phyloP scores from a whole-genome alignment of 1,140 invertebrate genomes.

The Drosophila tropicalis region DNA sequence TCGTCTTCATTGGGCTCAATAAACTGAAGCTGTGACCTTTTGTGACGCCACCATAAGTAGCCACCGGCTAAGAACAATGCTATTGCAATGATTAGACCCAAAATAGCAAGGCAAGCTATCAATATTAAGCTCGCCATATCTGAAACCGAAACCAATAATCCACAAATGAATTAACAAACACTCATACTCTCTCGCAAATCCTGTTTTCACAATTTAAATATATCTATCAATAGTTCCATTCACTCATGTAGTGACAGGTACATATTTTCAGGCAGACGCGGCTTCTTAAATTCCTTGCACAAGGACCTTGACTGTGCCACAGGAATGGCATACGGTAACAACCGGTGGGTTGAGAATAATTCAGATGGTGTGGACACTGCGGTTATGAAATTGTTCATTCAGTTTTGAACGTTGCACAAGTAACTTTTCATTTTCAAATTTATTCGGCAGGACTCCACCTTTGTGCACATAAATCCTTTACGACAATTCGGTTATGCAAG shows the following conservation, averaged over 20 bases:
- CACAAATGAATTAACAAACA: background rate
- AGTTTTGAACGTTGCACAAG: background rate
- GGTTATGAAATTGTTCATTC: no score
- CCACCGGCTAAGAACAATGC: slow-evolving; percentile 80
- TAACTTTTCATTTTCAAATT: background rate
- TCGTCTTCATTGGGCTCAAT: slow-evolving; percentile 82
- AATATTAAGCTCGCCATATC: slow-evolving; percentile 79
- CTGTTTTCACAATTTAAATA: slow-evolving; percentile 16
- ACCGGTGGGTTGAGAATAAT: no score
- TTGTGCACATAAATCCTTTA: slow-evolving; percentile 17
- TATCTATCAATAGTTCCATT: background rate
- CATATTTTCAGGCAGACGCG: no score
- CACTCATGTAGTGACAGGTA: no score
- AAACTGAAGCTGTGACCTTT: slow-evolving; percentile 82
- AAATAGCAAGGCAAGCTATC: slow-evolving; percentile 74
- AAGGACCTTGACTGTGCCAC: no score
- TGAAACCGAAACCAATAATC: slow-evolving; percentile 35
- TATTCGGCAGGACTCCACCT: background rate
- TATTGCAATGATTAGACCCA: slow-evolving; percentile 78
- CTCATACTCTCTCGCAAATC: background rate
- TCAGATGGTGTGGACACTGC: no score
- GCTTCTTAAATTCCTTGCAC: no score
- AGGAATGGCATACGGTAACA: no score
- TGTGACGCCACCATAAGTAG: slow-evolving; percentile 82
- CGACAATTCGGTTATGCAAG: background rate